Evolutionary conservation across 2,888 invertebrate genomes (phyloP).

Genomic region (Drosophila subquinaria): DNA sequence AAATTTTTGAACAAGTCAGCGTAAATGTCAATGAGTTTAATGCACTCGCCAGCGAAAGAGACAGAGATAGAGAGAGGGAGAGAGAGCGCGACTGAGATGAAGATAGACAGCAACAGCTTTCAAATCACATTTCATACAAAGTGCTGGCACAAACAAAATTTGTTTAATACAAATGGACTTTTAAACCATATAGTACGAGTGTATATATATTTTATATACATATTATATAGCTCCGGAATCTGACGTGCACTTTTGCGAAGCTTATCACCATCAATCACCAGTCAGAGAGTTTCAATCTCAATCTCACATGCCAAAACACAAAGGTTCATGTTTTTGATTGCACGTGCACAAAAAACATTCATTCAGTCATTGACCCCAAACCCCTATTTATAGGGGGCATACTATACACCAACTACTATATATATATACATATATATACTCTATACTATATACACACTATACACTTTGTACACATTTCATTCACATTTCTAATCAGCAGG

Average conservation of each 20-base stretch:
- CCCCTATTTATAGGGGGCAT: neutral
- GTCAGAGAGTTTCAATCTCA: conserved; percentile 3
- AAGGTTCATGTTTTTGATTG: conserved; percentile 4
- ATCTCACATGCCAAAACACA: neutral
- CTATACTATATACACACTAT: neutral
- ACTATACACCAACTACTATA: conserved; percentile 7
- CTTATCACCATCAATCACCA: conserved; percentile 66
- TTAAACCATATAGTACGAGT: neutral
- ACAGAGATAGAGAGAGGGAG: neutral
- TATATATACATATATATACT: neutral
- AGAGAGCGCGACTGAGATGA: conserved; percentile 22
- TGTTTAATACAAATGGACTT: conserved; percentile 19
- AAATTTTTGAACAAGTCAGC: conserved; percentile 47
- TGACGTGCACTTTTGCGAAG: conserved; percentile 36
- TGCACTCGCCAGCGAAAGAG: conserved; percentile 37
- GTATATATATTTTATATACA: neutral
- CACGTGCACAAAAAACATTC: conserved; percentile 35
- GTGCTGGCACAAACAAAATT: conserved; percentile 64
- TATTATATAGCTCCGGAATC: conserved; percentile 26
- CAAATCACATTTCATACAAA: conserved; percentile 48
- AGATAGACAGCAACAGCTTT: conserved; percentile 66
- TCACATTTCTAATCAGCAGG: conserved; percentile 46
- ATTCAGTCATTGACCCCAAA: conserved; percentile 3
- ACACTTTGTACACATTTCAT: conserved; percentile 39
- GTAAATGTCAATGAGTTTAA: conserved; percentile 57